Evolutionary conservation across 1,140 invertebrate species (phyloP), one percentile per base, ranked within the genome.

Genomic region (Helicorthomorpha holstii): DNA sequence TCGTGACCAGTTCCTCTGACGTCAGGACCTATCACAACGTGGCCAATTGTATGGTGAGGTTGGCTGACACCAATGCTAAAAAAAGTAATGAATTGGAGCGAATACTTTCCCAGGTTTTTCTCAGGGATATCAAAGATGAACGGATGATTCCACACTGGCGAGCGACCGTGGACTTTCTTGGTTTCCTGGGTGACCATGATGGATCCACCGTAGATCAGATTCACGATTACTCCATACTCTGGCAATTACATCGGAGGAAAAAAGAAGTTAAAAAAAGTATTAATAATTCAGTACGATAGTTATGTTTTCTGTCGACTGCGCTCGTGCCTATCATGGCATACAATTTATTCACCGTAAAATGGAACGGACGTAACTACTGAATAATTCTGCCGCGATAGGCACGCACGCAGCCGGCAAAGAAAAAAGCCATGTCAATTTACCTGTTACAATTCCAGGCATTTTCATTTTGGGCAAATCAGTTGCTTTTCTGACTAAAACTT

Each of bases 41-140:
- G 58, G 7, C 60, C 60, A 22, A 61, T 49, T 1, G 56, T 50
- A n/a, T n/a, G n/a, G n/a, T 43, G 49, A 43, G 58, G 54, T 34
- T 54, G 54, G 21, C 38, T 56, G 26, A 56, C 52, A 2, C 48
- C 29, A 12, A 38, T 48, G 1, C 55, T 56, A 14, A 53, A 50
- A 55, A 59, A 58, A 23, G 59, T 44, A 14, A 58, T 22, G 21
- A 61, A 57, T 45, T 59, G 58, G 0, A 61, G 23, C 12, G 50
- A 49, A 38, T 55, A 51, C 1, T 47, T 25, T 26, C 43, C 49
- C 10, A 51, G 19, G 12, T 50, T 27, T 21, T 47, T 49, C 19
- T 45, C 4, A 1, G 50, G 25, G 10, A 55, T 27, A 47, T 57
- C 50, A 26, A 57, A 57, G 1, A 57, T 47, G 24, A 57, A 55